Evolutionary conservation across 2,888 invertebrate genomes (phyloP), one percentile per base, ranked within the genome.

Genomic region (Mongoloraphidia duomilia): DNA sequence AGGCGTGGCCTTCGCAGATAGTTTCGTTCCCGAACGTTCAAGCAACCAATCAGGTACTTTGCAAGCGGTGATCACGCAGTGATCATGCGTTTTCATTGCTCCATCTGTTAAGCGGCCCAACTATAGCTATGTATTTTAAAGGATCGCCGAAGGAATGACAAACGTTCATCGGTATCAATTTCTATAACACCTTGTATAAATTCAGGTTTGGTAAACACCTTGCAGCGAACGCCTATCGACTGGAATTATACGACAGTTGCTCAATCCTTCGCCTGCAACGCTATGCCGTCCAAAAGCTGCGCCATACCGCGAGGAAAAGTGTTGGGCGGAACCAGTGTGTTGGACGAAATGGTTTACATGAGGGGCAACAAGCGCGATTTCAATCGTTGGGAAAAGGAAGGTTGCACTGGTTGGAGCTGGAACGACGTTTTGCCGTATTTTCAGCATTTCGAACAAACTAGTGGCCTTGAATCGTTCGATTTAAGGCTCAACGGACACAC

Each of bases 291-390:
- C 9, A 60, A 61, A 33, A 41, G 56, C 2, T 74, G 75, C 54
- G 63, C 60, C 43, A 76, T 73, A 74, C 66, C 72, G 0, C 64
- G 73, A 9, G 76, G 76, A 0, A 77, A 79, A 58, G 73, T 73
- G 12, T 63, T 77, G 35, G 83, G 82, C 1, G 82, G 82, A 0
- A 69, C 73, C 1, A 75, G 76, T 3, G 67, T 69, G 1, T 68
- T 78, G 3, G 81, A 81, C 61, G 75, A 67, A 11, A 77, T 81
- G 78, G 49, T 78, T 0, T 76, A 81, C 57, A 59, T 77, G 0
- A 65, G 76, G 1, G 82, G 82, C 0, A 76, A 76, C 61, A 69
- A 72, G 2, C 58, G 58, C 2, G 82, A 83, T 59, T 83, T 72
- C 55, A 75, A 83, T 56, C 58, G 64, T 0, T 82, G 82, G 82